phyloP scores from a whole-genome alignment of 2,888 invertebrate species.

The Diplolepis rosae region DNA sequence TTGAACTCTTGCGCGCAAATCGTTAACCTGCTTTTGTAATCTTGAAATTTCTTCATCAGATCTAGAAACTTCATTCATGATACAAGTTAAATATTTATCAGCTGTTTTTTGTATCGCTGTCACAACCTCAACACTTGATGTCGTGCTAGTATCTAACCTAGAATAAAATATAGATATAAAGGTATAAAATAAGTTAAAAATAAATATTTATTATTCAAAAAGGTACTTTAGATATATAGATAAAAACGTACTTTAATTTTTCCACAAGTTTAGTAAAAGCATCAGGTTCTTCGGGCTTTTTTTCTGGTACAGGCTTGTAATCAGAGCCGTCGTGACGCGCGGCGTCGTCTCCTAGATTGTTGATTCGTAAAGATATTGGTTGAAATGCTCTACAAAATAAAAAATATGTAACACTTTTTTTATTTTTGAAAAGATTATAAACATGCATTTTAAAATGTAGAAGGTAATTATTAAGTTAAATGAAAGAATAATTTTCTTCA shows the following conservation, averaged over 20 bases:
- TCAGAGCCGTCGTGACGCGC: slow-evolving; percentile 65
- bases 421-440: background rate
- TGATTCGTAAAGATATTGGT: slow-evolving; percentile 67
- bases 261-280: slow-evolving; percentile 60
- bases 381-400: slow-evolving; percentile 49
- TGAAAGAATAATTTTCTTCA: slow-evolving; percentile 62
- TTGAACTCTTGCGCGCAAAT: background rate
- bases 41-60: slow-evolving; percentile 32
- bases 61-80: background rate
- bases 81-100: slow-evolving; percentile 33
- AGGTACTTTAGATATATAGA: background rate
- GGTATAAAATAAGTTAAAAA: too few relatives aligned
- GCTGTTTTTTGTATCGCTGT: slow-evolving; percentile 40
- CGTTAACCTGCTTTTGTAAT: slow-evolving; percentile 20
- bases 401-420: slow-evolving; percentile 55
- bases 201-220: slow-evolving; percentile 44
- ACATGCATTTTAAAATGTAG: background rate
- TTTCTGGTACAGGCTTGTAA: slow-evolving; percentile 67
- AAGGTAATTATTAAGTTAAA: background rate
- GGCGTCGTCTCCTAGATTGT: slow-evolving; percentile 68
- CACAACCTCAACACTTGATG: slow-evolving; percentile 32
- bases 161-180: too few relatives aligned
- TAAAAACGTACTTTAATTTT: slow-evolving; percentile 48
- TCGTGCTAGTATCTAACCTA: slow-evolving; percentile 28
- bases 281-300: slow-evolving; percentile 55